Percentiles rank a stretch among this genome's conserved stretches.
phyloP scores from a whole-genome alignment of 30 jellyfish, hydroid and myxozoan genomes.

The Euphysa ruthae region DNA sequence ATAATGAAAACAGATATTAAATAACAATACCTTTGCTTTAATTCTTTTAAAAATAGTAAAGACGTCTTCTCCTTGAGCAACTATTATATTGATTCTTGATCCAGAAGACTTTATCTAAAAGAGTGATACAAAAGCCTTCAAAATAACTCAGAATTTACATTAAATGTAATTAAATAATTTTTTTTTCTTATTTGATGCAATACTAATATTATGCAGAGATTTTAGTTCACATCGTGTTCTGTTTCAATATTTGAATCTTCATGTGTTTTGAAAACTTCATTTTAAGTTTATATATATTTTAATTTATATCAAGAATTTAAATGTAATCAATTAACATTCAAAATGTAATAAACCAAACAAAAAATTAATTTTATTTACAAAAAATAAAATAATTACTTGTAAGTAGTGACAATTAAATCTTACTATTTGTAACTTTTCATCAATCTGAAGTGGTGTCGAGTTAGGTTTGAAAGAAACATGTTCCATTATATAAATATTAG shows the following conservation, averaged over 20 bases:
- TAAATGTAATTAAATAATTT: too few species aligned
- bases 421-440: conserved; percentile 66
- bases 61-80: conserved; percentile 76
- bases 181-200: too few species aligned
- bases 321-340: neutral
- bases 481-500: conserved; percentile 58
- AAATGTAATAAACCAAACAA: neutral
- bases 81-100: conserved; percentile 61
- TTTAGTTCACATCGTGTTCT: too few species aligned
- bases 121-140: too few species aligned
- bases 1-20: too few species aligned
- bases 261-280: neutral
- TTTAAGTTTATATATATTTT: neutral
- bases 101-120: conserved; percentile 82
- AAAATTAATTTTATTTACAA: too few species aligned
- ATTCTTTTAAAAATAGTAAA: conserved; percentile 43
- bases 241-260: too few species aligned
- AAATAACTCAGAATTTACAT: neutral
- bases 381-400: too few species aligned
- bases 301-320: neutral
- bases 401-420: neutral
- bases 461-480: conserved; percentile 37
- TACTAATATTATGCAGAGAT: too few species aligned
- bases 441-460: conserved; percentile 38
- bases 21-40: conserved; percentile 55